A percentile compares a stretch with the other conserved stretches of the same genome.
phyloP scores from a whole-genome alignment of 2,797 vertebrate genomes.

The Hydrolagus colliei region DNA sequence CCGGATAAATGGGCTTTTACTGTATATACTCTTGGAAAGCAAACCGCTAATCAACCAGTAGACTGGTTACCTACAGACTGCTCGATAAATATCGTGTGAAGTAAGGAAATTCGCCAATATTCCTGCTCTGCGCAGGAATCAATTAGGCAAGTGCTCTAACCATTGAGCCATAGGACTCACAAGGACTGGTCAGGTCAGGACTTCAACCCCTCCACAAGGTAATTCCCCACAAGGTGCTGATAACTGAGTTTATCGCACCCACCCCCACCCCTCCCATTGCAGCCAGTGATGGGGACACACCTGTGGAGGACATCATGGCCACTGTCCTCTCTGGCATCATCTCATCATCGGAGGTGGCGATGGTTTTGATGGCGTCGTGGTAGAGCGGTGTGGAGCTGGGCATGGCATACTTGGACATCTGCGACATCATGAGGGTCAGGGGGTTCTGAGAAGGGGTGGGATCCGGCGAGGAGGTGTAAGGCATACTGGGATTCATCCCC shows the following conservation, averaged over 20 bases:
- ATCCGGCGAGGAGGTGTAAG: constrained; percentile 80
- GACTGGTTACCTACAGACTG: too few relatives aligned
- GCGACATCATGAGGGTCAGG: constrained; percentile 93
- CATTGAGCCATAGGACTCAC: too few relatives aligned
- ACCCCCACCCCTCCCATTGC: constrained; percentile 65
- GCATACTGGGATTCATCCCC: constrained; percentile 72
- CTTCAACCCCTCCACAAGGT: neutral
- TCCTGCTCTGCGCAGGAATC: too few relatives aligned
- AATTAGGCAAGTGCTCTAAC: too few relatives aligned
- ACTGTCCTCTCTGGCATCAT: constrained; percentile 83
- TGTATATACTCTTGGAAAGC: too few relatives aligned
- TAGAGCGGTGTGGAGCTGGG: constrained; percentile 94
- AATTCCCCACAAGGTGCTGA: too few relatives aligned
- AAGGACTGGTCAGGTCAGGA: neutral
- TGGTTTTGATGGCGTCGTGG: constrained; percentile 98
- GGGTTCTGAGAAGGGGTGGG: constrained; percentile 83
- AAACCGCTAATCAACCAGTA: too few relatives aligned
- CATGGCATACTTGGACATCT: constrained; percentile 98
- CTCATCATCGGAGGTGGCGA: constrained; percentile 93
- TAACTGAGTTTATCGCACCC: too few relatives aligned
- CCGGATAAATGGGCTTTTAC: too few relatives aligned
- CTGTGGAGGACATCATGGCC: neutral
- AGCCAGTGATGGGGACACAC: constrained; percentile 48
- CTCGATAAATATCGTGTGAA: too few relatives aligned
- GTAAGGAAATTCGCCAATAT: too few relatives aligned